Evolutionary conservation across 37 sponge, comb jelly and placozoan genomes (phyloP).

Genomic region (Bolinopsis microptera): DNA sequence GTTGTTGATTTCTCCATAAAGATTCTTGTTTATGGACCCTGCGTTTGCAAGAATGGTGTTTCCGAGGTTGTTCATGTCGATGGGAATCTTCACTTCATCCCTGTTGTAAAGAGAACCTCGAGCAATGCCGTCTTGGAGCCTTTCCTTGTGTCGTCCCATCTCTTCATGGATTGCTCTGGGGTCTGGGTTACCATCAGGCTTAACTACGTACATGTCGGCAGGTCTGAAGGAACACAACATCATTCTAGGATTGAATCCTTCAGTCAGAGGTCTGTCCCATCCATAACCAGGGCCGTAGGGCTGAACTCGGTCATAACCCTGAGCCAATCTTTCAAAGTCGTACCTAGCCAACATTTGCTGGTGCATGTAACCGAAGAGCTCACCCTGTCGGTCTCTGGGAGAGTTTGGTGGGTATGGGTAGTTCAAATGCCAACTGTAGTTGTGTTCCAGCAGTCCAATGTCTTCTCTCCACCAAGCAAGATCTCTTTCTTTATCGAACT

Average conservation of each 20-base stretch:
- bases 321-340: slow-evolving; percentile 14
- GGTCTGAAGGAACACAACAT: not conserved
- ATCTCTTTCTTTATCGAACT: not conserved
- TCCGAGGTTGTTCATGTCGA: not conserved
- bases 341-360: slow-evolving; percentile 55
- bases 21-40: not conserved
- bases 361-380: slow-evolving; percentile 31
- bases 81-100: not conserved
- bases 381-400: not conserved
- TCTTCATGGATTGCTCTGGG: not conserved
- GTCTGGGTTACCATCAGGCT: not conserved
- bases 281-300: slow-evolving; percentile 19
- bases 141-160: not conserved
- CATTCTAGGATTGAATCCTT: not conserved
- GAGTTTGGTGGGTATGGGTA: not conserved
- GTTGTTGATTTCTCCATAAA: slow-evolving; percentile 15
- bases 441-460: not conserved
- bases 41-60: not conserved
- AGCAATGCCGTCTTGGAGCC: not conserved
- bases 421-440: slow-evolving; percentile 35
- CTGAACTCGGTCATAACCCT: not conserved
- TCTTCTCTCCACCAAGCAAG: slow-evolving; percentile 35
- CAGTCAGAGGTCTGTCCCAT: not conserved
- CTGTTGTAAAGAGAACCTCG: not conserved
- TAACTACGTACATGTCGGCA: not conserved